Percentiles rank a stretch among this genome's conserved stretches.
Conservation (phyloP, 2,888 invertebrate genomes). For the Rhagophthalmus giganteus region DNA sequence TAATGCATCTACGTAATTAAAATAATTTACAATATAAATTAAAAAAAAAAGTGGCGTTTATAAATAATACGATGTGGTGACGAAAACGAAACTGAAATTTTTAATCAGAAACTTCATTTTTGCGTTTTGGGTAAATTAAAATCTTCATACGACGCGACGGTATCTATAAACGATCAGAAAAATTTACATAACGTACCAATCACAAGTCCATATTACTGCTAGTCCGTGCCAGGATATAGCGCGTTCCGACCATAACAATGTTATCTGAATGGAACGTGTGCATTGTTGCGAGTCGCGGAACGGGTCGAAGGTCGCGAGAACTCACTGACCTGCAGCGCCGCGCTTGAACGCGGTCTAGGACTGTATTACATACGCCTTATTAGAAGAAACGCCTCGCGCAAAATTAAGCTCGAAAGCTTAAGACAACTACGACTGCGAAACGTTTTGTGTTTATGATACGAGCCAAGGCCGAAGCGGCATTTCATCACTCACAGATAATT, state of each 20-base stretch:
- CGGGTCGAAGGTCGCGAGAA: slow-evolving; percentile 53
- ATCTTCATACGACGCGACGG: no score
- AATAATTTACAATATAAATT: no score
- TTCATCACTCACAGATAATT: slow-evolving; percentile 37
- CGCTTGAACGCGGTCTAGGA: slow-evolving; percentile 36
- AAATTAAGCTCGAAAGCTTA: no score
- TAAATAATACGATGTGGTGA: no score
- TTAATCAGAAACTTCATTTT: no score
- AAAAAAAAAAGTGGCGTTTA: no score
- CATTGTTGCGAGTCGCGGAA: slow-evolving; percentile 45
- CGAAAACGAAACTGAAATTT: no score
- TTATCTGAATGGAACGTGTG: slow-evolving; percentile 41
- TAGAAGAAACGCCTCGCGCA: no score
- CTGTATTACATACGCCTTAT: slow-evolving; percentile 2
- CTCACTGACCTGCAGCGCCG: slow-evolving; percentile 52
- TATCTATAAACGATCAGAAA: no score
- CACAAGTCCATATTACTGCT: slow-evolving; percentile 20
- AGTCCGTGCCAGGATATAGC: slow-evolving; percentile 32
- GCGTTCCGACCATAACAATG: slow-evolving; percentile 38
- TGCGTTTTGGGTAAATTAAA: no score
- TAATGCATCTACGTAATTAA: no score
- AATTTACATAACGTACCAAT: slow-evolving; percentile 24
- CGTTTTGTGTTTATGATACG: slow-evolving; percentile 12
- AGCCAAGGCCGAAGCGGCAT: slow-evolving; percentile 26
- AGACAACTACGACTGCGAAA: no score